phyloP scores from a whole-genome alignment of 1,140 invertebrate species.

The Calliopsis andreniformis region DNA sequence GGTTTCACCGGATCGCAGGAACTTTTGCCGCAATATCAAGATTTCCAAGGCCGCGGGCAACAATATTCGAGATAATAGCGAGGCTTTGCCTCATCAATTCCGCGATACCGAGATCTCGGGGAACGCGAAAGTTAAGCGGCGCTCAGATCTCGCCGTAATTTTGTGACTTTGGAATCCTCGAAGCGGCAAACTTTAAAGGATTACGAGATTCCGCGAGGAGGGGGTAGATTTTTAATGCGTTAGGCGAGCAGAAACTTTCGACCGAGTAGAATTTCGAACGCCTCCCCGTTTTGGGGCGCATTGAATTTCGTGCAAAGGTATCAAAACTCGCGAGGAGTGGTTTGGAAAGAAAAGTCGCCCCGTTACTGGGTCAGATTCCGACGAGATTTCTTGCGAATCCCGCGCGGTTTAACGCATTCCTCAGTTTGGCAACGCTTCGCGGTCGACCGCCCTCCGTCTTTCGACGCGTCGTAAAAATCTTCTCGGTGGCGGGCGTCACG shows the following conservation, averaged over 20 bases:
- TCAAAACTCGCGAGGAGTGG: not conserved
- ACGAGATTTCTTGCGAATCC: not conserved
- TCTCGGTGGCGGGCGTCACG: not conserved
- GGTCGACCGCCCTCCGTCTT: not conserved
- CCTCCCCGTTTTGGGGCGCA: not conserved
- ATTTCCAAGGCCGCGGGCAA: not conserved
- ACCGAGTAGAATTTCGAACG: not conserved
- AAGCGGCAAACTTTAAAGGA: not conserved
- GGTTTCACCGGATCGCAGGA: not conserved
- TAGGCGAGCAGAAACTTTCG: not conserved
- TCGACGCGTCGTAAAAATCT: slow-evolving; percentile 12
- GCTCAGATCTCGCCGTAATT: slow-evolving; percentile 1
- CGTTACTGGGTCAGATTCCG: not conserved
- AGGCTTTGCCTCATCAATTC: not conserved
- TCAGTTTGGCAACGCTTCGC: not conserved
- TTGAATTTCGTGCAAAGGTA: not conserved
- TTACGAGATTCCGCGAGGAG: not conserved
- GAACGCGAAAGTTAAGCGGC: not conserved
- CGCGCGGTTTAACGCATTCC: not conserved
- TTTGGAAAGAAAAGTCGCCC: not conserved
- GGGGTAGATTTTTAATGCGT: not conserved
- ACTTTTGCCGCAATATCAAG: slow-evolving; percentile 1
- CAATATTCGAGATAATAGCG: slow-evolving; percentile 7
- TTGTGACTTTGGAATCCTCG: not conserved
- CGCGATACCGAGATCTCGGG: slow-evolving; percentile 1